A percentile compares a stretch with the other conserved stretches of the same genome.
These are phyloP conservation scores for Umimayanthus kanabou DNA, from an alignment of 92 coral and sea anemone genomes.

Conservation along the genomic window DNA sequence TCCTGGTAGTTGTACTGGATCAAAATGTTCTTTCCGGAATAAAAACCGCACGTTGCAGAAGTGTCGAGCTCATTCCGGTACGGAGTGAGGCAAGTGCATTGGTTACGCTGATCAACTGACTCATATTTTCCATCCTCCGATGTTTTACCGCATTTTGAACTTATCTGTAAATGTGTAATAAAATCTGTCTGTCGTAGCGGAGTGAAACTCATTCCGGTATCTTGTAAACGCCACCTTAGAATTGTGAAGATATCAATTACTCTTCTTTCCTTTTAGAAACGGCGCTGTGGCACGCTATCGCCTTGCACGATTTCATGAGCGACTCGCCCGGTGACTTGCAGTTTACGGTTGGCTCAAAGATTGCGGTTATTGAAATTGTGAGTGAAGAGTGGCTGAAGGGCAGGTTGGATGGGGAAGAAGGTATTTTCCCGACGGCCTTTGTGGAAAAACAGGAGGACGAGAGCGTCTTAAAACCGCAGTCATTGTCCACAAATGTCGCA, in stretches of 20 bases:
- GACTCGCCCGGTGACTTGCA: conserved; percentile 75
- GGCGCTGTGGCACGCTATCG: conserved; percentile 54
- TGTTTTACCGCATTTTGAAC: too few relatives aligned
- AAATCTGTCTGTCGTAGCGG: too few relatives aligned
- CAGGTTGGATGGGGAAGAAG: conserved; percentile 54
- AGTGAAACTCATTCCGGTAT: too few relatives aligned
- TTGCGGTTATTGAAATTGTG: conserved; percentile 71
- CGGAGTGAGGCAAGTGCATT: too few relatives aligned
- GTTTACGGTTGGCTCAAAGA: conserved; percentile 70
- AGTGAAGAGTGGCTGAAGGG: conserved; percentile 94
- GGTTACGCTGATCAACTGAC: too few relatives aligned
- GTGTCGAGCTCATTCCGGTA: too few relatives aligned
- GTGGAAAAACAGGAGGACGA: conserved; percentile 61
- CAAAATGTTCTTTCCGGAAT: too few relatives aligned
- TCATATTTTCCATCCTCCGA: too few relatives aligned
- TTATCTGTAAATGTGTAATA: too few relatives aligned
- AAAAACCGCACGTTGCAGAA: too few relatives aligned
- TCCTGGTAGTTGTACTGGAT: too few relatives aligned
- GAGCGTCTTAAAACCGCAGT: conserved; percentile 16
- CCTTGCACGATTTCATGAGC: conserved; percentile 75
- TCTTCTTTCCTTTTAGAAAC: conserved; percentile 1
- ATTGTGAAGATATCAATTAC: not conserved
- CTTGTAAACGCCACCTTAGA: too few relatives aligned
- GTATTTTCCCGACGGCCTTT: conserved; percentile 87
- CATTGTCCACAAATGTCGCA: not conserved